A percentile compares a stretch with the other conserved stretches of the same genome.
Evolutionary conservation across 1,140 invertebrate genomes (phyloP).

Genomic region (Orius laevigatus): DNA sequence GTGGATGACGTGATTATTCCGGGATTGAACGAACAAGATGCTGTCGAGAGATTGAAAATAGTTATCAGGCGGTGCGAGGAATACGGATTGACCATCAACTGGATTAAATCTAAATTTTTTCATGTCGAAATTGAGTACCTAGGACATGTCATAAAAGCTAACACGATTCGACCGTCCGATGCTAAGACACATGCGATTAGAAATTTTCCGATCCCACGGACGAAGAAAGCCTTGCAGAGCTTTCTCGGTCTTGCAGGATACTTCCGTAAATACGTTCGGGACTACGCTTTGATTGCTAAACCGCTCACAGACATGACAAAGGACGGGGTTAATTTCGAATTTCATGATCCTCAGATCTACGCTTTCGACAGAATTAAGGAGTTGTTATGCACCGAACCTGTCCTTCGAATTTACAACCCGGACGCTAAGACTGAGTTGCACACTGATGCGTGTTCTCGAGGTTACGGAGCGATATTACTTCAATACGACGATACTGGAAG

Average conservation of each 20-base stretch:
- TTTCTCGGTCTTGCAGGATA: constrained; percentile 25
- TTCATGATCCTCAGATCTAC: constrained; percentile 13
- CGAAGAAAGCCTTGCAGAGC: constrained; percentile 21
- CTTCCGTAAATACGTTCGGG: constrained; percentile 26
- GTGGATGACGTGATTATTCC: constrained; percentile 17
- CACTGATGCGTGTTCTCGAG: constrained; percentile 22
- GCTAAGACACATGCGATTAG: background rate
- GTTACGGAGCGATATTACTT: constrained; percentile 24
- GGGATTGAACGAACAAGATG: constrained; percentile 2
- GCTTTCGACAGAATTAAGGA: constrained; percentile 20
- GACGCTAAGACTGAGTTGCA: constrained; percentile 23
- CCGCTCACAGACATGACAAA: constrained; percentile 16
- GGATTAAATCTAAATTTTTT: constrained; percentile 26
- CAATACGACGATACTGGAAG: constrained; percentile 12
- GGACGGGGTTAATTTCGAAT: constrained; percentile 10
- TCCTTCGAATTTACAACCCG: constrained; percentile 23
- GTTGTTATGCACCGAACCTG: constrained; percentile 18
- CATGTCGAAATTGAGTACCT: constrained; percentile 24
- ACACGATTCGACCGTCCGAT: constrained; percentile 9
- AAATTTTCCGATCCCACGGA: constrained; percentile 11
- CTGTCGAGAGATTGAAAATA: constrained; percentile 13
- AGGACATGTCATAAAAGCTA: constrained; percentile 21
- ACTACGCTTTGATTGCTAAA: constrained; percentile 25
- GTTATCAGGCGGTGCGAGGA: constrained; percentile 16
- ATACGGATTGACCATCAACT: constrained; percentile 25